phyloP scores from a whole-genome alignment of 2,888 invertebrate species.

The Drosophila basisetae region DNA sequence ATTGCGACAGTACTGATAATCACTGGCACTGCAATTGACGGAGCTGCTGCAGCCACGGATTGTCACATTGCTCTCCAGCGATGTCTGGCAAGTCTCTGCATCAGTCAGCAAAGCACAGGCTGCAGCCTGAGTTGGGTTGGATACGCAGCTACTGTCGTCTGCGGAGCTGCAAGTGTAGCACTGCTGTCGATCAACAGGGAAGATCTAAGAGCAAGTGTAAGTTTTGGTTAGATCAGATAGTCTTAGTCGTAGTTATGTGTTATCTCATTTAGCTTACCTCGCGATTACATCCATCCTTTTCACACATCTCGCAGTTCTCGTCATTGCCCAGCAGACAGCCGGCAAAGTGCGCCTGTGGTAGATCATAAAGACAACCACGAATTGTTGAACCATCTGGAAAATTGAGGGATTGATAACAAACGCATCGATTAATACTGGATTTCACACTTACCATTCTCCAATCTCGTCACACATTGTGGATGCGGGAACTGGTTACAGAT shows the following conservation, averaged over 20 bases:
- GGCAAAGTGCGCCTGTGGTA: conserved; percentile 67
- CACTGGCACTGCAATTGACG: conserved; percentile 67
- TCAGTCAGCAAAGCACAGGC: conserved; percentile 68
- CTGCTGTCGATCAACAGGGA: conserved; percentile 76
- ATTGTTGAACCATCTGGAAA: conserved; percentile 74
- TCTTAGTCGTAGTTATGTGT: not conserved
- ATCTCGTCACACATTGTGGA: conserved; percentile 71
- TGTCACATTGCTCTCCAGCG: conserved; percentile 69
- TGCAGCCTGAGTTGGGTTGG: conserved; percentile 57
- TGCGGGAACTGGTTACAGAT: conserved; percentile 75
- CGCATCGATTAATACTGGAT: not conserved
- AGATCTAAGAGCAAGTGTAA: conserved; percentile 57
- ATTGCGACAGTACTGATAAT: conserved; percentile 76
- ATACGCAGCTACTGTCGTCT: conserved; percentile 76
- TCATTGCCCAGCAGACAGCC: conserved; percentile 74
- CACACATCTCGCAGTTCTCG: conserved; percentile 71
- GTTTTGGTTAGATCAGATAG: not conserved
- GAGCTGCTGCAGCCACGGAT: conserved; percentile 80
- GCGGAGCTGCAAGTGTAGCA: conserved; percentile 78
- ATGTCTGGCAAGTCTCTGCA: conserved; percentile 74
- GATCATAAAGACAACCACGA: conserved; percentile 77
- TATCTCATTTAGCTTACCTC: conserved; percentile 56
- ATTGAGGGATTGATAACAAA: not conserved
- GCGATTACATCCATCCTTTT: conserved; percentile 76
- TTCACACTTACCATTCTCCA: conserved; percentile 53